phyloP scores from a whole-genome alignment of 2,888 invertebrate species.

The Meandrusa payeni region DNA sequence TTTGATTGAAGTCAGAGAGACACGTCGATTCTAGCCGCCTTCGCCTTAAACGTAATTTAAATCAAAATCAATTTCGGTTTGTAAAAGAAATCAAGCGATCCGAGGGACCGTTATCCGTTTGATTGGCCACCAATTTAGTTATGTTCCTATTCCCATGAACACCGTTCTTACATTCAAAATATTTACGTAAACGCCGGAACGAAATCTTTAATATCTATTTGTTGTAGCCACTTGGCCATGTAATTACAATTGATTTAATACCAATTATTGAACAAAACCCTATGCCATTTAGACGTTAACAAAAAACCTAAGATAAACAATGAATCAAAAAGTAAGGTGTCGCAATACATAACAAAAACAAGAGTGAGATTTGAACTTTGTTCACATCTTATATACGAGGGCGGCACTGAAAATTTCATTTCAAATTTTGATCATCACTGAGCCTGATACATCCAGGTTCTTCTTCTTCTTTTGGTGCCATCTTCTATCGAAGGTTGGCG shows the following conservation, averaged over 20 bases:
- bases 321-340: too few relatives aligned
- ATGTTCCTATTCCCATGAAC: conserved; percentile 59
- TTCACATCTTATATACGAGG: too few relatives aligned
- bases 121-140: conserved; percentile 46
- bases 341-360: too few relatives aligned
- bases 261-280: conserved; percentile 28
- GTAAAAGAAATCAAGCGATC: conserved; percentile 62
- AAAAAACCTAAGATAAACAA: too few relatives aligned
- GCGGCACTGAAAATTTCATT: too few relatives aligned
- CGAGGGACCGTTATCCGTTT: conserved; percentile 52
- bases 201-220: conserved; percentile 48
- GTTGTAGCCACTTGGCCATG: conserved; percentile 45
- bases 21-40: conserved; percentile 23
- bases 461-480: too few relatives aligned
- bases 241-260: conserved; percentile 15
- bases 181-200: conserved; percentile 56
- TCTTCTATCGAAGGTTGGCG: too few relatives aligned
- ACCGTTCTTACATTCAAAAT: conserved; percentile 44
- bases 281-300: too few relatives aligned
- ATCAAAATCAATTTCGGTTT: conserved; percentile 56
- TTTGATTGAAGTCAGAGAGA: too few relatives aligned
- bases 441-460: too few relatives aligned
- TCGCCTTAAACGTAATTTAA: conserved; percentile 53
- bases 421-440: too few relatives aligned
- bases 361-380: too few relatives aligned